phyloP scores from a whole-genome alignment of 2,888 invertebrate genomes.

The Congeria kusceri region DNA sequence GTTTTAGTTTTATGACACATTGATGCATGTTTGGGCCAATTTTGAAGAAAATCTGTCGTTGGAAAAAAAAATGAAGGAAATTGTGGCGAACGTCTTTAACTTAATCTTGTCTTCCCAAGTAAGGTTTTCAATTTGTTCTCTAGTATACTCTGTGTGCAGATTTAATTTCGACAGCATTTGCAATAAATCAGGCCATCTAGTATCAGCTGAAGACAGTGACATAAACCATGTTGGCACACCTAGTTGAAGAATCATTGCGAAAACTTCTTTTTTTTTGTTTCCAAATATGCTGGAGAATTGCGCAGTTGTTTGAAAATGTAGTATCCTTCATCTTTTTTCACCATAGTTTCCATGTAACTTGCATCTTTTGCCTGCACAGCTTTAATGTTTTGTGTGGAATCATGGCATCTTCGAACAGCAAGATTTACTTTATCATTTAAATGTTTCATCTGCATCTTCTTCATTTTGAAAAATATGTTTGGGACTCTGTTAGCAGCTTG shows the following conservation, averaged over 20 bases:
- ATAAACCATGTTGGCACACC: conserved; percentile 61
- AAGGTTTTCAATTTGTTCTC: conserved; percentile 32
- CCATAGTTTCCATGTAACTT: conserved; percentile 43
- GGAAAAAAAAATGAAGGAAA: too few relatives aligned
- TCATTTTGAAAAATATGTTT: conserved; percentile 47
- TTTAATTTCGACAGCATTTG: conserved; percentile 39
- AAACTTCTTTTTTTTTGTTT: conserved; percentile 45
- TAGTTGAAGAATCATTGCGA: conserved; percentile 60
- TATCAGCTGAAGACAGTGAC: conserved; percentile 55
- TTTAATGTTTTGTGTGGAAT: too few relatives aligned
- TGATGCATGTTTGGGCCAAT: too few relatives aligned
- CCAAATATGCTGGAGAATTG: conserved; percentile 58
- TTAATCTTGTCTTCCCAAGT: conserved; percentile 35
- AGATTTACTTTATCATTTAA: conserved; percentile 10
- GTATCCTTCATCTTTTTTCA: conserved; percentile 78
- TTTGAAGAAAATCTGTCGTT: too few relatives aligned
- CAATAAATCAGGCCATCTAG: conserved; percentile 47
- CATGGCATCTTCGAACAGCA: conserved; percentile 16
- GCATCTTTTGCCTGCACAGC: conserved; percentile 33
- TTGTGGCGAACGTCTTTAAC: too few relatives aligned
- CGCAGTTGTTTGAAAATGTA: conserved; percentile 69
- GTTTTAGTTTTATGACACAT: too few relatives aligned
- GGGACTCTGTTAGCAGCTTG: conserved; percentile 44
- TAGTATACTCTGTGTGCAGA: conserved; percentile 10
- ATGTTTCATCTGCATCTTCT: conserved; percentile 16